Percentiles rank a stretch among this genome's conserved stretches.
phyloP scores from a whole-genome alignment of 92 coral and sea anemone genomes.

The Siderastrea siderea region DNA sequence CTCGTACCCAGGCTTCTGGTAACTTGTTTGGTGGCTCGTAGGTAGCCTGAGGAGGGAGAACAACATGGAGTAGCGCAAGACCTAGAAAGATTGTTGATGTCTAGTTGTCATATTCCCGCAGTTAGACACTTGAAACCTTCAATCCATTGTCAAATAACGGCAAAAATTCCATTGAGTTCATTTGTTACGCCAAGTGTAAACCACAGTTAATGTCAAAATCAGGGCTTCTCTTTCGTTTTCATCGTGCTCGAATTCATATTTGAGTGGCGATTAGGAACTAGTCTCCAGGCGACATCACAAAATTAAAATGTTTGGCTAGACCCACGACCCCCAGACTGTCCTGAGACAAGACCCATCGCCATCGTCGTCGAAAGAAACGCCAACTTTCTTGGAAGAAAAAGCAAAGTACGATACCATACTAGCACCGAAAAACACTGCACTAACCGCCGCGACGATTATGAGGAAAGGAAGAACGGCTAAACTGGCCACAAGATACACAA shows the following conservation, averaged over 20 bases:
- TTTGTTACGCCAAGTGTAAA: too few relatives aligned
- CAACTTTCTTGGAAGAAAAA: constrained; percentile 80
- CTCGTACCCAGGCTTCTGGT: too few relatives aligned
- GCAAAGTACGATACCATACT: constrained; percentile 75
- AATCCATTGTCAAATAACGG: too few relatives aligned
- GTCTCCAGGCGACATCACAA: not conserved
- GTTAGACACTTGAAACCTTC: too few relatives aligned
- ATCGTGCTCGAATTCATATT: not conserved
- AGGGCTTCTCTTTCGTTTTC: too few relatives aligned
- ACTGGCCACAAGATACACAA: constrained; percentile 69
- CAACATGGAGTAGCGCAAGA: too few relatives aligned
- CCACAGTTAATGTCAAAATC: too few relatives aligned
- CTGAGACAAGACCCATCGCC: constrained; percentile 66
- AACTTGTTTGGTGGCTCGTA: too few relatives aligned
- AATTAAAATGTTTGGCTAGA: not conserved
- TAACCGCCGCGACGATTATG: constrained; percentile 66
- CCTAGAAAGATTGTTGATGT: too few relatives aligned
- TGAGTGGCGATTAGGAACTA: not conserved
- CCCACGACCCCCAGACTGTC: constrained; percentile 77
- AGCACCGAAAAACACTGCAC: constrained; percentile 67
- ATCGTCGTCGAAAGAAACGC: constrained; percentile 81
- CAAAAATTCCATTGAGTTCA: too few relatives aligned
- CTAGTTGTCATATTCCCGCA: too few relatives aligned
- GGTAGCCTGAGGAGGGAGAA: too few relatives aligned
- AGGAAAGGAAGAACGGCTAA: constrained; percentile 69